Base-by-base conservation (phyloP, 2,113 vertebrate species). In the Plecotus auritus region DNA sequence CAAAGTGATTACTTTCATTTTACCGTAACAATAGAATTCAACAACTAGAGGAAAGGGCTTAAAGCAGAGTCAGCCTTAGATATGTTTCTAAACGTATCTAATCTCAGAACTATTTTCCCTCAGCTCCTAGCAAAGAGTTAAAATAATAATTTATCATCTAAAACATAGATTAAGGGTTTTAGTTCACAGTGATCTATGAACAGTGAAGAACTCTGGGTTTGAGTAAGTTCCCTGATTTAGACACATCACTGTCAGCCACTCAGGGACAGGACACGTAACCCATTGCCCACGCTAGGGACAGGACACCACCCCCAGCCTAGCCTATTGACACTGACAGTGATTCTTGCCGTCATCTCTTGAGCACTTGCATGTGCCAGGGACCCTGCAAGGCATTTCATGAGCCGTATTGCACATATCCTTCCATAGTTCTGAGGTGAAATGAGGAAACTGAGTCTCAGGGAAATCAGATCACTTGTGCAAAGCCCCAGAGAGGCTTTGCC, bases 11-110 rank as follows among this genome's bases (percentile, higher is more conserved):
- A 9, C 73, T 92, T 73, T 91, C 8, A 18, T 87, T 95, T 93
- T 56, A 73, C 95, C 70, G 37, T 64, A 61, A 83, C 92, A 72
- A 96, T 45, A 96, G 51, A 89, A 93, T 96, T 95, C 69, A 87
- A 20, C 61, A 81, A 64, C 78, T 30, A 59, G 61, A 64, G 66
- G 47, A 28, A 88, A 87, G 91, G 17, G 73, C 73, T 78, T 66
- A 82, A 51, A 74, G 51, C 74, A 28, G 80, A 95, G 35, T 96
- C 80, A 26, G 89, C 86, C 88, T 92, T 84, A 88, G 91, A 51
- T 91, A 56, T 47, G 37, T 59, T 88, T 94, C 59, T 92, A 95
- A 93, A 85, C 72, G 88, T 80, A 85, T 54, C 77, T 49, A 72
- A 72, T 66, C 69, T 92, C 69, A 81, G 42, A 94, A 61, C 12